Evolutionary conservation across 2,888 invertebrate genomes (phyloP).

Genomic region (Laspeyria flexula): DNA sequence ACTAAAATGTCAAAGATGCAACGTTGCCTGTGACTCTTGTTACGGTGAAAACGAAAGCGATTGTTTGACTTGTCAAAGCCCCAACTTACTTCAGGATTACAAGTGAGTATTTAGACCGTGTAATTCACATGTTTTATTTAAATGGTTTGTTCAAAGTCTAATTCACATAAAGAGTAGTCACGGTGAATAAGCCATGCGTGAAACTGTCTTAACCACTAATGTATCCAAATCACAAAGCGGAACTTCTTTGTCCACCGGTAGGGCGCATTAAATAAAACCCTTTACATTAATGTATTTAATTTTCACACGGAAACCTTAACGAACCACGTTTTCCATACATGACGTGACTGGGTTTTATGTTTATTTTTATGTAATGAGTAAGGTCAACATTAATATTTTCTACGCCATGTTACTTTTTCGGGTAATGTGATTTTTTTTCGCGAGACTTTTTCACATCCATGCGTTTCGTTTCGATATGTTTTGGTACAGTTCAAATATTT

Average conservation of each 20-base stretch:
- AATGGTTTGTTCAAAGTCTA: background rate
- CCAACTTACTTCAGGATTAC: constrained; percentile 89
- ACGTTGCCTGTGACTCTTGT: constrained; percentile 93
- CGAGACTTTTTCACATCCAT: constrained; percentile 6
- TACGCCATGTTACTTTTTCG: constrained; percentile 12
- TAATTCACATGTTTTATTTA: background rate
- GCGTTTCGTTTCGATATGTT: constrained; percentile 3
- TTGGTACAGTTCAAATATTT: background rate
- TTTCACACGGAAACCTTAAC: constrained; percentile 44
- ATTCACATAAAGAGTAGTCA: background rate
- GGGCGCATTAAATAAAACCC: constrained; percentile 23
- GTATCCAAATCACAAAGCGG: constrained; percentile 16
- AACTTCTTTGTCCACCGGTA: constrained; percentile 11
- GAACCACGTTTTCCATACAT: constrained; percentile 44
- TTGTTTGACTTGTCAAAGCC: constrained; percentile 91
- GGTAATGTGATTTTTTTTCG: constrained; percentile 9
- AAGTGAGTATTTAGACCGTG: constrained; percentile 54
- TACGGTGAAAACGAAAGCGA: constrained; percentile 90
- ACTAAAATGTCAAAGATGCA: constrained; percentile 90
- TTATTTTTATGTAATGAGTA: constrained; percentile 38
- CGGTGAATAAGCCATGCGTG: constrained; percentile 1
- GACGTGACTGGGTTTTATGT: constrained; percentile 41
- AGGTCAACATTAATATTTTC: constrained; percentile 28
- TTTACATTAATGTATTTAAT: constrained; percentile 45
- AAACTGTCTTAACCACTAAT: constrained; percentile 5